Evolutionary conservation across 2,797 vertebrate species (phyloP), one percentile per base, ranked within the genome.

Genomic region (Parotocinclus haroldoi): DNA sequence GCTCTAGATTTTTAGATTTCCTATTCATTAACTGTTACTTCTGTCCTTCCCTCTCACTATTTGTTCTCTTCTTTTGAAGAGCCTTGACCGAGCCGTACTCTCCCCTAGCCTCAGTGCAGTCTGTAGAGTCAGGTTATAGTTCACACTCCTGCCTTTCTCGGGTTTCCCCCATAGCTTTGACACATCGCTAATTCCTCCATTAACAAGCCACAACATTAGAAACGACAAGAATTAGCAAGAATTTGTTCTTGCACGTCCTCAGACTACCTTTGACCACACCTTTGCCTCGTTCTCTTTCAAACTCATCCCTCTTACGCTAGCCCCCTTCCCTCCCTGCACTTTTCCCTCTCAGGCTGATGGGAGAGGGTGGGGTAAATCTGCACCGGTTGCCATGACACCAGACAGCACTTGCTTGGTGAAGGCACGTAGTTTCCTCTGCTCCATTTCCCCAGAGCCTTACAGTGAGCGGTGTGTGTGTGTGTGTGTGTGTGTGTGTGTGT

Each of bases 321-420:
- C 73, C 59, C 75, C 80, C 82, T 78, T 61, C 55, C n/a, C 66
- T 72, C 77, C 27, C 71, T 63, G 63, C 71, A 51, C 83, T 75
- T 81, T 79, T 73, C 83, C 78, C 82, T 86, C 80, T 48, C 76
- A 83, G 81, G 83, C 84, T 85, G 86, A 92, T 71, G 78, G 78
- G 83, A 84, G 83, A 81, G 85, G 91, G 90, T 92, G 92, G 90
- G 90, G 91, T 92, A 91, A 92, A 95, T 93, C 91, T 87, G 86
- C 87, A 83, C 83, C 68, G 82, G 94, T 93, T 94, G 92, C 94
- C 92, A 94, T 93, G 92, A 89, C 91, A 93, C 91, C 93, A 95
- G 94, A 95, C 90, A 86, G 92, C 88, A 91, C 87, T 91, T 85
- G 91, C 91, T 92, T 89, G 89, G 84, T 88, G 86, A 91, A 91